Evolutionary conservation across 2,797 vertebrate genomes (phyloP).

Genomic region (Parauchenoglanis punctatus): DNA sequence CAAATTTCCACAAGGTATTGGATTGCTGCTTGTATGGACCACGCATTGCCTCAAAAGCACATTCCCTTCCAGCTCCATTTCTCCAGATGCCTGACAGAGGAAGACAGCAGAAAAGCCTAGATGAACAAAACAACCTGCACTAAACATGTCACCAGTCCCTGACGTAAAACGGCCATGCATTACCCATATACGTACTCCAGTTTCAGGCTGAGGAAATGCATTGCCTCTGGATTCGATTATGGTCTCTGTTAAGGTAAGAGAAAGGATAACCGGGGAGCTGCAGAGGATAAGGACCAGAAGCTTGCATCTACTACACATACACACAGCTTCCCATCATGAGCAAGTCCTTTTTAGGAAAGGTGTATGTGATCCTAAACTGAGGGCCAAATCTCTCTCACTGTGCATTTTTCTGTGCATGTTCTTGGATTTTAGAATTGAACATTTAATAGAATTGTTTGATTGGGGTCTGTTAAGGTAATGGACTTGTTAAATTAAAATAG

Average conservation of each 20-base stretch:
- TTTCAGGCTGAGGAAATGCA: constrained; percentile 33
- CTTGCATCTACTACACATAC: constrained; percentile 39
- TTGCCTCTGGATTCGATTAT: constrained; percentile 48
- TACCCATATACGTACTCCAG: constrained; percentile 42
- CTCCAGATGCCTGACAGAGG: constrained; percentile 44
- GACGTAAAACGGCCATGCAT: constrained; percentile 39
- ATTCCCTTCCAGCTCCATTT: constrained; percentile 38
- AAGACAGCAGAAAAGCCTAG: constrained; percentile 45
- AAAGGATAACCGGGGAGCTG: constrained; percentile 45
- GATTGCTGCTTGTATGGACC: constrained; percentile 17
- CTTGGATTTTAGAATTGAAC: constrained; percentile 1
- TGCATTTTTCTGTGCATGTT: constrained; percentile 22
- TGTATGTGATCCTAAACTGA: constrained; percentile 20
- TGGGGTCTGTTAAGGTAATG: background rate
- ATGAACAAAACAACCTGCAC: constrained; percentile 49
- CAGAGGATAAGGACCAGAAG: constrained; percentile 36
- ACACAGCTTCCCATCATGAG: constrained; percentile 32
- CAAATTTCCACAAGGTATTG: constrained; percentile 28
- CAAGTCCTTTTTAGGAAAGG: constrained; percentile 51
- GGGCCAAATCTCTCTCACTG: constrained; percentile 3
- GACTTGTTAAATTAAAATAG: background rate
- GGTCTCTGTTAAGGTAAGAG: constrained; percentile 42
- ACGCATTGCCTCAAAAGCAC: constrained; percentile 20
- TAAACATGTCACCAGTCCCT: constrained; percentile 31
- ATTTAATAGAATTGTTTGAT: background rate